Percentiles rank a stretch among this genome's conserved stretches.
Conservation (phyloP, 2,797 vertebrate species). For the Ataeniobius toweri region DNA sequence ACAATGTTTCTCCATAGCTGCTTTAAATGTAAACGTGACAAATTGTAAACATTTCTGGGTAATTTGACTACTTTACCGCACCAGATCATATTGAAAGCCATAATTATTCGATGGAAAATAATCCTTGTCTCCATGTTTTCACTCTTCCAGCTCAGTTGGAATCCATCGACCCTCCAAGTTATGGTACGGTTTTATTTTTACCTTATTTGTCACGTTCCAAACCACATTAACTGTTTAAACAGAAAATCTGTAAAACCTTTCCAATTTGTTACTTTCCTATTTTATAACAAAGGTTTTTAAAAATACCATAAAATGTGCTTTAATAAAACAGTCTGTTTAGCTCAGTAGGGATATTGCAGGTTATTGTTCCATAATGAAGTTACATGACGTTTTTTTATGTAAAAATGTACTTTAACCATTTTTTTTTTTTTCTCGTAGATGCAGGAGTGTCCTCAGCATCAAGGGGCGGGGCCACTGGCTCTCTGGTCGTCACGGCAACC, state of each 20-base stretch:
- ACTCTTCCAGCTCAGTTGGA: neutral
- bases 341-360: neutral
- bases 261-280: neutral
- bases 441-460: neutral
- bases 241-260: neutral
- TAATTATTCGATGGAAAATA: neutral
- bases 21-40: neutral
- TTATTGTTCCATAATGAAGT: neutral
- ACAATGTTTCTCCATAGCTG: neutral
- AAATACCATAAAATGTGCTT: neutral
- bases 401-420: neutral
- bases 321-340: neutral
- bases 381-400: neutral
- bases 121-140: neutral
- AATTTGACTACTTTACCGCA: no score
- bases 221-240: neutral
- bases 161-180: neutral
- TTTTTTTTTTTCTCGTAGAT: neutral
- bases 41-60: neutral
- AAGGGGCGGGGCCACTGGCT: slow-evolving; percentile 38
- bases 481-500: slow-evolving; percentile 86
- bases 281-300: neutral
- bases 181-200: neutral
- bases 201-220: neutral
- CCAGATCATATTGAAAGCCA: no score